Base-by-base conservation (phyloP, 2,888 invertebrate genomes). In the Dione vanillae region DNA sequence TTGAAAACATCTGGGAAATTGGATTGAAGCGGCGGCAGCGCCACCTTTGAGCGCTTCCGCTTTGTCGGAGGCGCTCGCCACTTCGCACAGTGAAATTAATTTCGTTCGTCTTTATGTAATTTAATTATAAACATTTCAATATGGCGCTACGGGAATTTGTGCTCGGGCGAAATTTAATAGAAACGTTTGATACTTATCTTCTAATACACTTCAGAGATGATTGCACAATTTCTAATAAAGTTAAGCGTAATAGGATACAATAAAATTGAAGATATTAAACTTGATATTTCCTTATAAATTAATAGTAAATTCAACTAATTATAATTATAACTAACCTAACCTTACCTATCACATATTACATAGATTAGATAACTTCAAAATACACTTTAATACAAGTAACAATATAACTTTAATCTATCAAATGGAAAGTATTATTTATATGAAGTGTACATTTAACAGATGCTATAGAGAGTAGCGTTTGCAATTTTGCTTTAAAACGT, bases 111-210 rank as follows among this genome's bases (percentile, higher is more conserved):
- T 92, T 93, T 93, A 93, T 93, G 92, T 93, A 93, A 93, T 93
- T 93, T 92, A 93, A 93, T 93, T 93, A 93, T 93, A 93, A 93
- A 92, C 93, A 93, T 93, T 93, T 93, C 93, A 92, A 92, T 93
- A 93, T 92, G 90, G 92, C 92, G 92, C 90, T 85, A 87, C 81
- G 91, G 90, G 91, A 92, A 91, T 91, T 93, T 91, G 90, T 89
- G 88, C 90, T 82, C 84, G 82, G 82, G 83, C 88, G 90, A 91
- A 91, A 91, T 92, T 92, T 92, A 93, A 93, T 92, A 90, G 93
- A 92, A 92, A 90, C 92, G 93, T 92, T 93, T 92, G 90, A 92
- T 92, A 91, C 91, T 92, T 92, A 92, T 92, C 93, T 91, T 85
- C 85, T 91, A 90, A 92, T 92, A 90, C 90, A 92, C 90, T 92